These are phyloP conservation scores for Holacanthella duospinosa DNA, from an alignment of 2,888 invertebrate genomes.

Conservation along the genomic window DNA sequence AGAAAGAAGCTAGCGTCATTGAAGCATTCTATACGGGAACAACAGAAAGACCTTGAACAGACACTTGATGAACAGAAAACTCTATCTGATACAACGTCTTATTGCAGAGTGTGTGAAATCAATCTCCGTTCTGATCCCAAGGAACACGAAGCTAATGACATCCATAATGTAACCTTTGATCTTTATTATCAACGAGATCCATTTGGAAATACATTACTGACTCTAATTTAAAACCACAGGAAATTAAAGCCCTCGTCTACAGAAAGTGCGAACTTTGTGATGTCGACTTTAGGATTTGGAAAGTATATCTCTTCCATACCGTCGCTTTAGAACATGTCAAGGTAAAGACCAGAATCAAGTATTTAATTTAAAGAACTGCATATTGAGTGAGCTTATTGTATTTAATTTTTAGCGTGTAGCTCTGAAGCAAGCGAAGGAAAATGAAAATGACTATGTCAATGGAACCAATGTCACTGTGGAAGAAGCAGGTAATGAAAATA, in stretches of 20 bases:
- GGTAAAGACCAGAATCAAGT: slow-evolving; percentile 16
- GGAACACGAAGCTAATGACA: slow-evolving; percentile 35
- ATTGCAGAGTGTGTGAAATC: slow-evolving; percentile 36
- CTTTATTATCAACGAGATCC: background rate
- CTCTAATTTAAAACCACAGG: no score
- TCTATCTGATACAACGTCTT: slow-evolving; percentile 34
- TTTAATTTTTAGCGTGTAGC: slow-evolving; percentile 30
- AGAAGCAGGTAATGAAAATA: slow-evolving; percentile 33
- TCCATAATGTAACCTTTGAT: slow-evolving; percentile 32
- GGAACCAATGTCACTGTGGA: slow-evolving; percentile 36
- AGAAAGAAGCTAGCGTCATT: slow-evolving; percentile 25
- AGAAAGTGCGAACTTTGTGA: slow-evolving; percentile 35
- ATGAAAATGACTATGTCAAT: slow-evolving; percentile 30
- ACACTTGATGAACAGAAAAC: slow-evolving; percentile 31
- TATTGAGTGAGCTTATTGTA: no score
- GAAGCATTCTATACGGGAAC: slow-evolving; percentile 31
- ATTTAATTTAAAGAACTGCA: no score
- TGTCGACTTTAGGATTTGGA: slow-evolving; percentile 37
- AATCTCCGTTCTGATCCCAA: slow-evolving; percentile 37
- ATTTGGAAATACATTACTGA: background rate
- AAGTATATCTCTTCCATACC: slow-evolving; percentile 35
- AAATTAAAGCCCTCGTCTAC: slow-evolving; percentile 35
- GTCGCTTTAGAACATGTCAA: slow-evolving; percentile 37
- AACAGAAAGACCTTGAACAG: slow-evolving; percentile 35
- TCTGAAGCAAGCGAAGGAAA: slow-evolving; percentile 31